A percentile compares a stretch with the other conserved stretches of the same genome.
Evolutionary conservation across 2,113 vertebrate species (phyloP).

Genomic region (Chunga burmeisteri): DNA sequence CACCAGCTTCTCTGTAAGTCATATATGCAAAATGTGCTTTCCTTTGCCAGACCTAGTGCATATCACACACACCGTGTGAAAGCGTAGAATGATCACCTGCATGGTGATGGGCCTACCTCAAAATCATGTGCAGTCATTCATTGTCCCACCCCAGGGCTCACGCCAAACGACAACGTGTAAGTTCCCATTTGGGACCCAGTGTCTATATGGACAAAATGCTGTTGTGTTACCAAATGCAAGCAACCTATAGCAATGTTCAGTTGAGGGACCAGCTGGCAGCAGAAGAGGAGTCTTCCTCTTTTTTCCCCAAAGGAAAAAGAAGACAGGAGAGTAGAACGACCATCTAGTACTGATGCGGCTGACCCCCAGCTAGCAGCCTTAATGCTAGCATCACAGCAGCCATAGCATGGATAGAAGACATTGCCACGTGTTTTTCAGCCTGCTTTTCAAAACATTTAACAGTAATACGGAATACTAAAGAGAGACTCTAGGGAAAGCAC

Average conservation of each 20-base stretch:
- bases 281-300: background rate
- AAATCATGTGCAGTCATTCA: background rate
- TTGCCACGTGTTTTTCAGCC: background rate
- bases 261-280: background rate
- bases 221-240: background rate
- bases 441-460: background rate
- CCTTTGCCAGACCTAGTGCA: background rate
- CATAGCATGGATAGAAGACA: background rate
- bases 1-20: background rate
- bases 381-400: background rate
- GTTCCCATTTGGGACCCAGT: background rate
- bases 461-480: background rate
- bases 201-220: background rate
- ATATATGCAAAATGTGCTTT: background rate
- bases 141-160: background rate
- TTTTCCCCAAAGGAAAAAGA: background rate
- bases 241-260: background rate
- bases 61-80: background rate
- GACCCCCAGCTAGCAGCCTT: background rate
- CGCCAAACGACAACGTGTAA: fast-evolving
- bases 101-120: background rate
- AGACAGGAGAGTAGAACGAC: background rate
- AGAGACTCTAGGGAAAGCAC: background rate
- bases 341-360: background rate
- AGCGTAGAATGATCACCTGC: background rate